Evolutionary conservation across 1,140 invertebrate species (phyloP).

Genomic region (Bactericera cockerelli): DNA sequence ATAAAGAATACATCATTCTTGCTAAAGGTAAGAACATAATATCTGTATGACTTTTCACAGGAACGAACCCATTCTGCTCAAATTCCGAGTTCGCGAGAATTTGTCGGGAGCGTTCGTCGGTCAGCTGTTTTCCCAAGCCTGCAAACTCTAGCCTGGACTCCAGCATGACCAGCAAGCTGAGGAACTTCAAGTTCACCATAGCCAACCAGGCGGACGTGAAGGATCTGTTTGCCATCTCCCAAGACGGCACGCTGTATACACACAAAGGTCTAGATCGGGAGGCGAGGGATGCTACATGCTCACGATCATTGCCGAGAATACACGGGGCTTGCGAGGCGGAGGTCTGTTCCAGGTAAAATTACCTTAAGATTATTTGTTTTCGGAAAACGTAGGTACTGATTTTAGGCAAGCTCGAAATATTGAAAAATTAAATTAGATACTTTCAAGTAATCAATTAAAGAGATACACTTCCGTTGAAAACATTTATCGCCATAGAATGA

Average conservation of each 20-base stretch:
- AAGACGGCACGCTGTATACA: constrained; percentile 62
- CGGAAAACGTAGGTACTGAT: too few species aligned
- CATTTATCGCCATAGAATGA: too few species aligned
- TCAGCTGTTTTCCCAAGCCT: constrained; percentile 34
- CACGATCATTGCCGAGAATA: constrained; percentile 59
- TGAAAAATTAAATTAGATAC: too few species aligned
- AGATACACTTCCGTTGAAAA: too few species aligned
- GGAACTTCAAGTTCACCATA: constrained; percentile 46
- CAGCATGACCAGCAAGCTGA: constrained; percentile 22
- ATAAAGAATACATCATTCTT: too few species aligned
- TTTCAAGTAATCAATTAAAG: too few species aligned
- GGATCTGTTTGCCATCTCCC: constrained; percentile 54
- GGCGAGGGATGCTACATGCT: constrained; percentile 53
- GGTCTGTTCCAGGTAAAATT: constrained; percentile 16
- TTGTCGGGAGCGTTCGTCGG: constrained; percentile 55
- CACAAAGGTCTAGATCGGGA: constrained; percentile 59
- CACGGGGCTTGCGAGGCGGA: constrained; percentile 1
- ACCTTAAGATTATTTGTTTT: too few species aligned
- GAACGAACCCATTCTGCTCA: constrained; percentile 43
- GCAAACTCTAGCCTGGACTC: constrained; percentile 1
- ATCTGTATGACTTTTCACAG: too few species aligned
- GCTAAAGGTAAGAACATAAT: too few species aligned
- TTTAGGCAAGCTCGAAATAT: too few species aligned
- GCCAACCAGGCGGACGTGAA: constrained; percentile 62
- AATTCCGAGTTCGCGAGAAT: constrained; percentile 66